Evolutionary conservation across 2,888 invertebrate species (phyloP).

Genomic region (Alcis repandata): DNA sequence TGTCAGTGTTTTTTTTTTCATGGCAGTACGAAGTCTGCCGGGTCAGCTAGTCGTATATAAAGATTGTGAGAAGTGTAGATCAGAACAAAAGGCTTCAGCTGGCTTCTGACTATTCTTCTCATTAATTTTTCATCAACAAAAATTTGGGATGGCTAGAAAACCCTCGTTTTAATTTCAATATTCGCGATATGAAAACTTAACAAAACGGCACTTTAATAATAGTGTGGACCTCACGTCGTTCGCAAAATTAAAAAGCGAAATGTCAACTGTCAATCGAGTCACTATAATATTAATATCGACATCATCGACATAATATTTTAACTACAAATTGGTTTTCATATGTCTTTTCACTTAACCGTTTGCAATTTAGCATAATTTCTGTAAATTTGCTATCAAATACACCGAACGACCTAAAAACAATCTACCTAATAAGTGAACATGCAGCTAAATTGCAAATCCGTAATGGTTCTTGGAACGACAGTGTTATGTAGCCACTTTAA

Average conservation of each 20-base stretch:
- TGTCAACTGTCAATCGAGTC: background rate
- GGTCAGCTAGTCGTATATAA: too few species aligned
- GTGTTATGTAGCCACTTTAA: background rate
- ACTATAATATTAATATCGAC: background rate
- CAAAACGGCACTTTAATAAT: too few species aligned
- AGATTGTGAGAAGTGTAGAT: too few species aligned
- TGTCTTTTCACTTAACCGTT: conserved; percentile 19
- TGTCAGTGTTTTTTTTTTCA: too few species aligned
- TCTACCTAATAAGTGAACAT: conserved; percentile 22
- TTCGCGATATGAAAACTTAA: too few species aligned
- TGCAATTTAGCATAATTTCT: conserved; percentile 19
- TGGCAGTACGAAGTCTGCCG: too few species aligned
- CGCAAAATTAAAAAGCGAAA: background rate
- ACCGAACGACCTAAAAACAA: conserved; percentile 11
- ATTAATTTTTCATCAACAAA: too few species aligned
- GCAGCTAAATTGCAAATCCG: conserved; percentile 18
- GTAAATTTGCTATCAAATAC: conserved; percentile 20
- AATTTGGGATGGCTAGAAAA: too few species aligned
- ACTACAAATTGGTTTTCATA: conserved; percentile 24
- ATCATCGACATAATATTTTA: conserved; percentile 15
- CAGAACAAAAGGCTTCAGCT: too few species aligned
- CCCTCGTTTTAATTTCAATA: too few species aligned
- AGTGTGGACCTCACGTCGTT: too few species aligned
- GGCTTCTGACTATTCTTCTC: too few species aligned
- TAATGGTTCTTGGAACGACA: conserved; percentile 63